Evolutionary conservation across 2,797 vertebrate species (phyloP).

Genomic region (Dallia pectoralis): DNA sequence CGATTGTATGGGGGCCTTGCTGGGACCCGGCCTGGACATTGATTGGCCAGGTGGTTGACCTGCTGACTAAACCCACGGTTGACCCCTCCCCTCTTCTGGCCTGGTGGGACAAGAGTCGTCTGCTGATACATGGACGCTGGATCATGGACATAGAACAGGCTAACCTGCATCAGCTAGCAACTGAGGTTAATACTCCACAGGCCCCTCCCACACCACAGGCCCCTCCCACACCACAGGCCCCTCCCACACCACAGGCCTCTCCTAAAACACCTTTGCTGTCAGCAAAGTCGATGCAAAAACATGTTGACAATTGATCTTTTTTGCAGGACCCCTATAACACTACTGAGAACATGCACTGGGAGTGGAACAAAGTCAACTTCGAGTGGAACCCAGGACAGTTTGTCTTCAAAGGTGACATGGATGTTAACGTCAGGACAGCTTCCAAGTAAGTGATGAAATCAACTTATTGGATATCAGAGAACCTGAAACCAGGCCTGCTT

Average conservation of each 20-base stretch:
- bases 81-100: constrained; percentile 89
- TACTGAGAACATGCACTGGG: constrained; percentile 98
- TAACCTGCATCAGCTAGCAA: constrained; percentile 95
- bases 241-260: neutral
- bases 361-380: constrained; percentile 92
- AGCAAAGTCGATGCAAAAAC: too few species aligned
- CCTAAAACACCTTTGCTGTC: too few species aligned
- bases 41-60: constrained; percentile 93
- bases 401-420: constrained; percentile 90
- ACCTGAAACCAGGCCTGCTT: neutral
- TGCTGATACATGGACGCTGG: constrained; percentile 90
- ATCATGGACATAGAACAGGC: constrained; percentile 96
- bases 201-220: too few species aligned
- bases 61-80: constrained; percentile 91
- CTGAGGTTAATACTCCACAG: constrained; percentile 88
- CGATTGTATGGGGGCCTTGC: constrained; percentile 97
- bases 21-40: constrained; percentile 99
- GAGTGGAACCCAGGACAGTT: constrained; percentile 95
- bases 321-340: constrained; percentile 97
- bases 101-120: constrained; percentile 99
- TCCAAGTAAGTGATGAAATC: constrained; percentile 83
- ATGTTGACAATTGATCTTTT: neutral
- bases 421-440: constrained; percentile 94
- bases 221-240: neutral
- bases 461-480: neutral